Base-by-base conservation (phyloP, 2,888 invertebrate genomes). In the Caradrina kadenii region DNA sequence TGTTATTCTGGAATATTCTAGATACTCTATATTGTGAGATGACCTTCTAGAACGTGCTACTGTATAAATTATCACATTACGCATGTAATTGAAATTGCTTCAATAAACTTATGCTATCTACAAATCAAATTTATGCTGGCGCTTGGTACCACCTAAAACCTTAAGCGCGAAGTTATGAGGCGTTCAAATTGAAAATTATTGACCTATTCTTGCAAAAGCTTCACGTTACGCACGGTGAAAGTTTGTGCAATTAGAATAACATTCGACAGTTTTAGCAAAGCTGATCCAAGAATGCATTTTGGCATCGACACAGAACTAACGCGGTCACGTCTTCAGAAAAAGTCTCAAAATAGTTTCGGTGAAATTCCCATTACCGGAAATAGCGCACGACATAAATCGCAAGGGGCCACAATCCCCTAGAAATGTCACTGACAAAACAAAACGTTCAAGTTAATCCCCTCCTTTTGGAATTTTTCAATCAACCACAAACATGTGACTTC, bases 381-480 rank as follows among this genome's bases (percentile, higher is more conserved):
- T 89, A 92, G 85, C 75, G 75, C 70, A 73, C 76, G 74, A 69
- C 85, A 89, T 90, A 89, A 90, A 92, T 91, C 87, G 85, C 86
- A 82, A 81, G 89, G 88, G 90, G 86, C 78, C 64, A 73, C 77
- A 87, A 87, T 86, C 93, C 93, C 91, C 84, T 82, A 82, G 81
- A 81, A 86, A 86, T 89, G 93, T 92, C 93, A 91, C 86, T 86
- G 82, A 86, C 92, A 91, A 89, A 71, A 91, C 90, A 89, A 84
- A 89, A 90, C 89, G 83, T 85, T 86, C 73, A 81, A 86, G 85
- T 80, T 90, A 93, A 92, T 91, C 92, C 90, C 89, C 84, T 83
- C 79, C 87, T 87, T 85, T 86, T 86, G 93, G 93, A 92, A 93
- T 94, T 94, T 94, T 94, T 93, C 94, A 94, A 93, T 94, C 93